Conservation (phyloP, 2,888 invertebrate genomes). For the Oligia latruncula region DNA sequence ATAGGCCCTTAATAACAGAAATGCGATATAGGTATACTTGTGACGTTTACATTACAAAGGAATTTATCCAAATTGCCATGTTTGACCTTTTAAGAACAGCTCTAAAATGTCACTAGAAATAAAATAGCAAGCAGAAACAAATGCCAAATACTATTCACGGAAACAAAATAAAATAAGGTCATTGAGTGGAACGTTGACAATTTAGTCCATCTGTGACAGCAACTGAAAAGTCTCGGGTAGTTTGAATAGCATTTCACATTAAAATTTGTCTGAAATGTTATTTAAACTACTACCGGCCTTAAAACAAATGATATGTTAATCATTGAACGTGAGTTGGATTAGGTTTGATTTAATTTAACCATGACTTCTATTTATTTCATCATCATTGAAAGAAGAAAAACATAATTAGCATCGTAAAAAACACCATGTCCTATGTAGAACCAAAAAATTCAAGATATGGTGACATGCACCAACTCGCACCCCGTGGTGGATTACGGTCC, state of each 20-base stretch:
- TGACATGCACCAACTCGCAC: neutral
- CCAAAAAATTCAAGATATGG: neutral
- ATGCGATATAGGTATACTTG: neutral
- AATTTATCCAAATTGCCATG: too few relatives aligned
- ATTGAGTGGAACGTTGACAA: neutral
- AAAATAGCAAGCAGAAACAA: neutral
- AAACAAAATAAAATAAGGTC: neutral
- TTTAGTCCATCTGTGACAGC: slow-evolving; percentile 1
- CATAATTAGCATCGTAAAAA: too few relatives aligned
- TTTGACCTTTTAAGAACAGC: neutral
- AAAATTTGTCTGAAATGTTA: neutral
- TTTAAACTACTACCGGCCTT: neutral
- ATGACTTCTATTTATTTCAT: too few relatives aligned
- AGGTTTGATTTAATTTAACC: neutral
- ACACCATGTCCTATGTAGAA: neutral
- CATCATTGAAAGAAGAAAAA: too few relatives aligned
- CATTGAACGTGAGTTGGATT: too few relatives aligned
- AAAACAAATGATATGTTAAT: neutral
- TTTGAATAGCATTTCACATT: neutral
- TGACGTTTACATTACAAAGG: neutral
- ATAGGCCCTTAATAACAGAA: neutral
- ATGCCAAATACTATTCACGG: neutral
- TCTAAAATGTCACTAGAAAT: neutral
- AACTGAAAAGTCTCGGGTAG: neutral
- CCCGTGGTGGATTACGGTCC: neutral